Percentiles rank a stretch among this genome's conserved stretches.
These are phyloP conservation scores for Remorina albescens DNA, from an alignment of 2,797 vertebrate species.

Conservation along the genomic window DNA sequence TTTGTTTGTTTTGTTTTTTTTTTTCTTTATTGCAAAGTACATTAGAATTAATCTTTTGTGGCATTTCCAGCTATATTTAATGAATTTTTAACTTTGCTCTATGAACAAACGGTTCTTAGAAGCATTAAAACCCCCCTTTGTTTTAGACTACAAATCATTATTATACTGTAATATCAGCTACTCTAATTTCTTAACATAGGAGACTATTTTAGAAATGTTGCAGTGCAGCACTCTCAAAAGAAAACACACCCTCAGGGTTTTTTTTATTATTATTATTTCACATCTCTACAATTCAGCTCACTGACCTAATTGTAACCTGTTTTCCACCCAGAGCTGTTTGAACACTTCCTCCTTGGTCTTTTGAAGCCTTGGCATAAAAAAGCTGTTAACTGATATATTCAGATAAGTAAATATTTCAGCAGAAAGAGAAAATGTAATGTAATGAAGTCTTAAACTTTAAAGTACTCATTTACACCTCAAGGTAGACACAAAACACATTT, in stretches of 20 bases:
- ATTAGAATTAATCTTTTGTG: slow-evolving; percentile 38
- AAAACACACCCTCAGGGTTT: slow-evolving; percentile 58
- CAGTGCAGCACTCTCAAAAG: slow-evolving; percentile 47
- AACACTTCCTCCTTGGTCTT: slow-evolving; percentile 14
- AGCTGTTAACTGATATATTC: slow-evolving; percentile 22
- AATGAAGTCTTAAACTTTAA: slow-evolving; percentile 13
- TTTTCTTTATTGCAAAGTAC: slow-evolving; percentile 13
- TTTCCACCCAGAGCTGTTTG: slow-evolving; percentile 42
- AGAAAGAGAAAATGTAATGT: neutral
- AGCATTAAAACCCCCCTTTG: slow-evolving; percentile 28
- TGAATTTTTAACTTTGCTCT: slow-evolving; percentile 43
- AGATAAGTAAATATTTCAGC: slow-evolving; percentile 34
- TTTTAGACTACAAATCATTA: slow-evolving; percentile 43
- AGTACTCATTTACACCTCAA: slow-evolving; percentile 3
- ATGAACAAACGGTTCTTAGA: slow-evolving; percentile 43
- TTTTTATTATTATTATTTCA: slow-evolving; percentile 41
- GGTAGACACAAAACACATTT: neutral
- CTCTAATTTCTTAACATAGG: slow-evolving; percentile 39
- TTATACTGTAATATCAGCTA: slow-evolving; percentile 40
- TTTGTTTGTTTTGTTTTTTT: slow-evolving; percentile 26
- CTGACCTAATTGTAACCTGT: slow-evolving; percentile 70
- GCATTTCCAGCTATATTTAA: slow-evolving; percentile 31
- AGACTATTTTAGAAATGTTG: slow-evolving; percentile 41
- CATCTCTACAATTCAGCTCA: slow-evolving; percentile 62
- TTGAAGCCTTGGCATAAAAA: slow-evolving; percentile 38